A percentile compares a stretch with the other conserved stretches of the same genome.
phyloP scores from a whole-genome alignment of 2,888 invertebrate species.

The Agrotis segetum region DNA sequence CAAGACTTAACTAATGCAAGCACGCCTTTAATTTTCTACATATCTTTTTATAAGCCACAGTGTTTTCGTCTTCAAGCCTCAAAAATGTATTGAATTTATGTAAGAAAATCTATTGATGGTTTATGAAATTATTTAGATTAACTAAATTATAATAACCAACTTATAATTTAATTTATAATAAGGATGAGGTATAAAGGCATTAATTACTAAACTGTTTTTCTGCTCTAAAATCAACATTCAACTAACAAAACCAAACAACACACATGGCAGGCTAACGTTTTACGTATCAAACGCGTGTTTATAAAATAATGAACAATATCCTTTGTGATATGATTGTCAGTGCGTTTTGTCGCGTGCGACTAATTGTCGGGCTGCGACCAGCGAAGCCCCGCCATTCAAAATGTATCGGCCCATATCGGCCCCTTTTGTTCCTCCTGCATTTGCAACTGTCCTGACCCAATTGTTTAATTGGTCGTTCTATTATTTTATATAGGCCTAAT shows the following conservation, averaged over 20 bases:
- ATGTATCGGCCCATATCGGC: constrained; percentile 69
- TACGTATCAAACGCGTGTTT: constrained; percentile 26
- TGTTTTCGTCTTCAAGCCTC: neutral
- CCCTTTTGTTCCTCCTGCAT: constrained; percentile 53
- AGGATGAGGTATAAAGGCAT: neutral
- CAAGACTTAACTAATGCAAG: too few relatives aligned
- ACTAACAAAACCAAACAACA: constrained; percentile 11
- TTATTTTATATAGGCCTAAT: constrained; percentile 11
- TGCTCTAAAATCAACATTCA: neutral
- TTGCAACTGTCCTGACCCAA: constrained; percentile 44
- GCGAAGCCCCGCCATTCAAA: constrained; percentile 64
- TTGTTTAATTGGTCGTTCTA: constrained; percentile 25
- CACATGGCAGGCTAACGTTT: constrained; percentile 13
- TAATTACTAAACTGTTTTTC: neutral
- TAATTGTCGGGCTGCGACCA: constrained; percentile 68
- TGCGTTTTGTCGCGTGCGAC: constrained; percentile 69
- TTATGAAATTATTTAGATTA: too few relatives aligned
- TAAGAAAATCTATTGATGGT: neutral
- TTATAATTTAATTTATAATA: too few relatives aligned
- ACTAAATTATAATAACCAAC: too few relatives aligned
- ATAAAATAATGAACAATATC: constrained; percentile 57
- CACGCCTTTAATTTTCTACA: too few relatives aligned
- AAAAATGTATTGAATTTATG: neutral
- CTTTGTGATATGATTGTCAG: constrained; percentile 62
- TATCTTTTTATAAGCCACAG: neutral